phyloP scores from a whole-genome alignment of 2,797 vertebrate genomes.

The Sebastes umbrosus region DNA sequence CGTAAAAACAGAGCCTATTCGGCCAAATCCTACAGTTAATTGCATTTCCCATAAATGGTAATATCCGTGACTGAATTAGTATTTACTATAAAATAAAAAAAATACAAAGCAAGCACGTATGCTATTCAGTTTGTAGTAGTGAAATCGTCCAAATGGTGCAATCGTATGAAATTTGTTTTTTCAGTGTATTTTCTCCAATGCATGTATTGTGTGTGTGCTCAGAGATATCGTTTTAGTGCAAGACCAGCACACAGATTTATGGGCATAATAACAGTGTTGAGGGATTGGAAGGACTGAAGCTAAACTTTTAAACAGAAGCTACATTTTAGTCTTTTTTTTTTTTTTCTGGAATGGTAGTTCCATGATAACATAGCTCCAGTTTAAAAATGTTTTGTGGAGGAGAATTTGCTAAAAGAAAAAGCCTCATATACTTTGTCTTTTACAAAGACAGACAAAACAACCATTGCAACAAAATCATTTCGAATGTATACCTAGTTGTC shows the following conservation, averaged over 20 bases:
- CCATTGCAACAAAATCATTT: too few relatives aligned
- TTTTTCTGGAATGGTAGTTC: too few relatives aligned
- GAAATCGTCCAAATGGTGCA: background rate
- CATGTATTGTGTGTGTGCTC: background rate
- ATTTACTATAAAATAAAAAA: background rate
- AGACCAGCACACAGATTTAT: too few relatives aligned
- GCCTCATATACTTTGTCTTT: too few relatives aligned
- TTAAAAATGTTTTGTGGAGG: too few relatives aligned
- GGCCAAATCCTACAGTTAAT: background rate
- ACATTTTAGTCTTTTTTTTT: too few relatives aligned
- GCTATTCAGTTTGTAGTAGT: background rate
- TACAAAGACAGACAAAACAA: too few relatives aligned
- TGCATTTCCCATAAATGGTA: background rate
- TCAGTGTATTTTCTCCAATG: background rate
- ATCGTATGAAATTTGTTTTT: background rate
- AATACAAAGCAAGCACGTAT: background rate
- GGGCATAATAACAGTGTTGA: too few relatives aligned
- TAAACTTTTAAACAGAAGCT: too few relatives aligned
- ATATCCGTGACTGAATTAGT: background rate
- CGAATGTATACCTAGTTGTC: background rate
- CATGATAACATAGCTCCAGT: too few relatives aligned
- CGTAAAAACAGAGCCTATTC: background rate
- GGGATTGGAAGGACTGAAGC: too few relatives aligned
- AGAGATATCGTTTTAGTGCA: background rate
- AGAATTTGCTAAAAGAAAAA: too few relatives aligned